Percentiles rank a stretch among this genome's conserved stretches.
phyloP scores from a whole-genome alignment of 2,797 vertebrate species.

The Chelon auratus region DNA sequence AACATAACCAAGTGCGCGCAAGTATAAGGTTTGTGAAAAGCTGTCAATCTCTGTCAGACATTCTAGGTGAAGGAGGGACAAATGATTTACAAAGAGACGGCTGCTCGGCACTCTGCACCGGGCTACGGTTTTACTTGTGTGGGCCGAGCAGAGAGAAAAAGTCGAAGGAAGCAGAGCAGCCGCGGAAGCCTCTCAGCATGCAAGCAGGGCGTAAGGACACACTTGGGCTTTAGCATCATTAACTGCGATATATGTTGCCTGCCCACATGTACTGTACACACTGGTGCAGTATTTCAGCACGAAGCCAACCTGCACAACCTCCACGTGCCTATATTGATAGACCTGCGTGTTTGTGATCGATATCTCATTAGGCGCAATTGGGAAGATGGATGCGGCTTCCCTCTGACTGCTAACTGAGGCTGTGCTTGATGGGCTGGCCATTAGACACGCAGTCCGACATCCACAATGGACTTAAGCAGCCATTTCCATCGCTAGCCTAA shows the following conservation, averaged over 20 bases:
- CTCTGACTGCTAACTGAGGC: conserved; percentile 57
- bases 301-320: conserved; percentile 30
- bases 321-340: conserved; percentile 62
- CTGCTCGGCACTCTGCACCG: conserved; percentile 37
- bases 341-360: conserved; percentile 73
- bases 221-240: conserved; percentile 34
- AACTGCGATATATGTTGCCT: conserved; percentile 35
- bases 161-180: conserved; percentile 10
- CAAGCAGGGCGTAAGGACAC: conserved; percentile 14
- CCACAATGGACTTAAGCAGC: conserved; percentile 56
- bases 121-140: conserved; percentile 41
- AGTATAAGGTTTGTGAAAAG: conserved; percentile 1
- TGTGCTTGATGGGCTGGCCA: conserved; percentile 62
- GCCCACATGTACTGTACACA: conserved; percentile 13
- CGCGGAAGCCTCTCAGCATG: conserved; percentile 30
- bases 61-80: conserved; percentile 19
- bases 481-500: conserved; percentile 64
- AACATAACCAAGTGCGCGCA: conserved; percentile 12
- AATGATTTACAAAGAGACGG: conserved; percentile 15
- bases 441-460: conserved; percentile 69
- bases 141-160: conserved; percentile 30
- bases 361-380: conserved; percentile 83
- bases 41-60: conserved; percentile 12
- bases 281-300: conserved; percentile 48
- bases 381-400: conserved; percentile 73